Evolutionary conservation across 2,888 invertebrate genomes (phyloP).

Genomic region (Andrena camellia): DNA sequence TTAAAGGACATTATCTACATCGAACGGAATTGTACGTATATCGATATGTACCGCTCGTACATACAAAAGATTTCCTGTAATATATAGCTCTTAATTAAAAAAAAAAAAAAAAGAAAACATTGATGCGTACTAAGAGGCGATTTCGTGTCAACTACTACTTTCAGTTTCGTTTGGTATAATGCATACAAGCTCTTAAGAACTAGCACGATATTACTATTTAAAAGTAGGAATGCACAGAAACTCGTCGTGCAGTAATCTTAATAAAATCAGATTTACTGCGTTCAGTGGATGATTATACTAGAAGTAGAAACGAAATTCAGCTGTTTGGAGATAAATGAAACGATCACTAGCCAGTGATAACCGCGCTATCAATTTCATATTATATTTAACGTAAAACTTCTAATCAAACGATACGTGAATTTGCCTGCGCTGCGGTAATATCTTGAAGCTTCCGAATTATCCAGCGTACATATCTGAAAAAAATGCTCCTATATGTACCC

Average conservation of each 20-base stretch:
- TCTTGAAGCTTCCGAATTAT: background rate
- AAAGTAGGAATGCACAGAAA: constrained; percentile 36
- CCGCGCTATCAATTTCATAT: background rate
- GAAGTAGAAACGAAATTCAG: constrained; percentile 13
- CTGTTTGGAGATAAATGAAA: constrained; percentile 13
- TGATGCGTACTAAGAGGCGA: constrained; percentile 5
- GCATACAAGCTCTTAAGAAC: constrained; percentile 16
- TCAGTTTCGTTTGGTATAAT: constrained; percentile 9
- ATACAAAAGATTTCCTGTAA: background rate
- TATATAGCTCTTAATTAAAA: background rate
- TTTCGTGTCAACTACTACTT: background rate
- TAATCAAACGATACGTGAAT: background rate
- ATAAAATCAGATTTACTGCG: background rate
- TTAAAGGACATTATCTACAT: background rate
- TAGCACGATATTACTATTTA: constrained; percentile 19
- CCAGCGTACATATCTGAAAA: background rate
- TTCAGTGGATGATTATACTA: background rate
- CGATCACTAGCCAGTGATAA: constrained; percentile 9
- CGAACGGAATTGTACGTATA: constrained; percentile 11
- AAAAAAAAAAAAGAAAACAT: background rate
- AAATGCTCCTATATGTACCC: background rate
- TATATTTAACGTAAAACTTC: constrained; percentile 3
- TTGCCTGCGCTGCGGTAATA: background rate
- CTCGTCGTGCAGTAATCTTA: constrained; percentile 21
- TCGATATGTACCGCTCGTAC: constrained; percentile 1